Base-by-base conservation (phyloP, 2,113 vertebrate genomes). In the Epinephelus moara region DNA sequence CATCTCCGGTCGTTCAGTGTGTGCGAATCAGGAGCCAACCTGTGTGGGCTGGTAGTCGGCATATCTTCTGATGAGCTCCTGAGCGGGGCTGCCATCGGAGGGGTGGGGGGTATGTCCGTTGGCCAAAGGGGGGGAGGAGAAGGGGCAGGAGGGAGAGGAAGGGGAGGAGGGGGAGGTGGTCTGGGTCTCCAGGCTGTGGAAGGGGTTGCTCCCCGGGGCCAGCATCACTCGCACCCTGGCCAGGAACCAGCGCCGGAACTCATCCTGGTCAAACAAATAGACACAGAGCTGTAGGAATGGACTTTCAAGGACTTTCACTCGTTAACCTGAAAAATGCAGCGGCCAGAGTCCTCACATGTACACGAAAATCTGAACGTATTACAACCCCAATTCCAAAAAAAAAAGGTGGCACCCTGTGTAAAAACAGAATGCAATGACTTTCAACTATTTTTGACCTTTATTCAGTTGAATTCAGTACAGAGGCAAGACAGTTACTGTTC, bases 181-280 rank as follows among this genome's bases (percentile, higher is more conserved):
- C 67, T 94, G 57, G 88, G 94, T 94, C 55, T 96, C 95, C 88
- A 95, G 95, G 94, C 91, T 95, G 90, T 95, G 94, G 86, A 97
- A 95, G 68, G 96, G 96, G 87, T 60, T 91, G 72, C 91, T 96
- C 90, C 96, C 97, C 42, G 97, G 89, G 86, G 97, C 96, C 93
- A 96, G 94, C 91, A 97, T 95, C 86, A 96, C 25, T 63, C 96
- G 96, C 89, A 99, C 96, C 93, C 96, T 99, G 91, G 98, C 97
- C 90, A 97, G 96, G 95, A 99, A 99, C 97, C 98, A 99, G 74
- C 92, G 95, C 84, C 93, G 97, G 93, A 99, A 99, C 93, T 99
- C 98, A 88, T 99, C 98, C 98, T 99, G 52, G 25, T 56, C 37
- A 82, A 78, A 81, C 25, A 86, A 52, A 33, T 0, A 80, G 2